These are phyloP conservation scores for Norana najaformis DNA, from an alignment of 2,888 invertebrate genomes.

Conservation along the genomic window DNA sequence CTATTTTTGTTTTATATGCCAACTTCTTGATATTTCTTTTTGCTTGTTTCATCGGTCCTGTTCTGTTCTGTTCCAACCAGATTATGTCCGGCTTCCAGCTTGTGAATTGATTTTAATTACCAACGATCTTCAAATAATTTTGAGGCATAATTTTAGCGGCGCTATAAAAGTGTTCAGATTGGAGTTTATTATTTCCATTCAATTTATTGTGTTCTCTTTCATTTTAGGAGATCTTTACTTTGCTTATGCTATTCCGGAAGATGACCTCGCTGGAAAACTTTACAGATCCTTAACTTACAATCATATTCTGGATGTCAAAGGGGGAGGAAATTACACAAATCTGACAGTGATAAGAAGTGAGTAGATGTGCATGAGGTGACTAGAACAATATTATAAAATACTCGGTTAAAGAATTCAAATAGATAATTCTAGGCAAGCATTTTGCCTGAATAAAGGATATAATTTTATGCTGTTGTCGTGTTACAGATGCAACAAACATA, in stretches of 20 bases:
- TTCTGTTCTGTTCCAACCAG: too few relatives aligned
- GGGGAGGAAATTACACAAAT: conserved; percentile 10
- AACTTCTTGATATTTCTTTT: too few relatives aligned
- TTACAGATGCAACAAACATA: background rate
- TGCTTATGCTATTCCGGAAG: conserved; percentile 25
- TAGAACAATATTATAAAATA: background rate
- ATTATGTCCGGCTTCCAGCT: too few relatives aligned
- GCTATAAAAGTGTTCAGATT: too few relatives aligned
- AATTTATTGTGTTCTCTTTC: background rate
- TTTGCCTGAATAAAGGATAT: background rate
- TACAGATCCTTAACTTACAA: conserved; percentile 22
- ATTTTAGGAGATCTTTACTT: conserved; percentile 30
- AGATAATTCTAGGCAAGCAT: background rate
- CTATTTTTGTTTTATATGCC: too few relatives aligned
- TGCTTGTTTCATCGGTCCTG: too few relatives aligned
- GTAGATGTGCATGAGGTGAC: background rate
- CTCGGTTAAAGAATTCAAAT: background rate
- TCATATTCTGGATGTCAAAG: background rate
- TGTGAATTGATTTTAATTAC: too few relatives aligned
- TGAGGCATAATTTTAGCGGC: too few relatives aligned
- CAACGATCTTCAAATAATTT: too few relatives aligned
- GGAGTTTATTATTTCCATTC: background rate
- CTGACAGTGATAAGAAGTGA: conserved; percentile 22
- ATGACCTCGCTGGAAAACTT: background rate
- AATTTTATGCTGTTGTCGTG: background rate